phyloP scores from a whole-genome alignment of 2,888 invertebrate genomes.

The Callyntrura guangdongensis region DNA sequence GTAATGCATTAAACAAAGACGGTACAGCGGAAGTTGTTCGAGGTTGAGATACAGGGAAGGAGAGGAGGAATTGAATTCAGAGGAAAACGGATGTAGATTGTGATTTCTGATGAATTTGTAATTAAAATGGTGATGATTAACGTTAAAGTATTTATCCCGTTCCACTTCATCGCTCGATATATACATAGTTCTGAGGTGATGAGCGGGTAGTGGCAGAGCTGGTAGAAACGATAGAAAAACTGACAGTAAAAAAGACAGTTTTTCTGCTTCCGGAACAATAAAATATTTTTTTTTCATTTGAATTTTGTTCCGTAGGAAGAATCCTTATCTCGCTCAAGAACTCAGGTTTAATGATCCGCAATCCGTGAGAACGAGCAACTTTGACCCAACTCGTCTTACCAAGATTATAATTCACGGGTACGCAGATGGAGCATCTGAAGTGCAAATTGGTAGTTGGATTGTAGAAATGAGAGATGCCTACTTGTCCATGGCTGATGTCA shows the following conservation, averaged over 20 bases:
- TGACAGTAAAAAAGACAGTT: background rate
- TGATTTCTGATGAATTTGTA: no score
- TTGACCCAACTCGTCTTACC: conserved; percentile 75
- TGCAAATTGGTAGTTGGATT: conserved; percentile 82
- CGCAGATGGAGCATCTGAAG: conserved; percentile 81
- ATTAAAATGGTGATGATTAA: no score
- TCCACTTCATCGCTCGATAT: background rate
- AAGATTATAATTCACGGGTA: conserved; percentile 83
- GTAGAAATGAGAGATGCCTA: conserved; percentile 81
- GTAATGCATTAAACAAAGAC: background rate
- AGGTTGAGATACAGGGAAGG: background rate
- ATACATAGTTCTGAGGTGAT: background rate
- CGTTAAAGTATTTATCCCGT: background rate
- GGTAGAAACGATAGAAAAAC: no score
- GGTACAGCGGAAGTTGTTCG: no score
- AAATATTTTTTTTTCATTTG: background rate
- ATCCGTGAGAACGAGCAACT: conserved; percentile 79
- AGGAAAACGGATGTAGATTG: no score
- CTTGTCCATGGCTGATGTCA: conserved; percentile 81
- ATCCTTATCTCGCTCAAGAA: conserved; percentile 80
- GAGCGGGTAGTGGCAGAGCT: background rate
- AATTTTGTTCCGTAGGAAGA: conserved; percentile 72
- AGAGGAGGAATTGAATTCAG: background rate
- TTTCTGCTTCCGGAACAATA: background rate
- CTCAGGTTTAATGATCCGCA: conserved; percentile 78